Percentiles rank a stretch among this genome's conserved stretches.
Evolutionary conservation across 2,888 invertebrate genomes (phyloP).

Genomic region (Seira musarum): DNA sequence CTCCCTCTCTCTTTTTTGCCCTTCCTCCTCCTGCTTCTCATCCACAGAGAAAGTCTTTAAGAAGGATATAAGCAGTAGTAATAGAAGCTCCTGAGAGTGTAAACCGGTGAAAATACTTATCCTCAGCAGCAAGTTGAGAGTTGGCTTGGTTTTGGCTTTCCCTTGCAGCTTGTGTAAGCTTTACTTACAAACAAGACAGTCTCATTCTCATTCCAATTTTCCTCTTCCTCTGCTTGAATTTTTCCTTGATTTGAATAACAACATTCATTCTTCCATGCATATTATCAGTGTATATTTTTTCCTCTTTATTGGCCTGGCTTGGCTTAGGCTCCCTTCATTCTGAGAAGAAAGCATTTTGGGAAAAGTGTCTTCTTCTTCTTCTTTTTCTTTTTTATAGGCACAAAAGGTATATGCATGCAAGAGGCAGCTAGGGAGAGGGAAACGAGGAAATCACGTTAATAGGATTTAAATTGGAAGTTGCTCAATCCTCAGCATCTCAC

Average conservation of each 20-base stretch:
- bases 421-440: neutral
- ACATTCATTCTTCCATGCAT: neutral
- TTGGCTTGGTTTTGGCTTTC: too few relatives aligned
- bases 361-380: conserved; percentile 16
- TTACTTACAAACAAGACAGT: conserved; percentile 25
- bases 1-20: conserved; percentile 15
- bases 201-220: conserved; percentile 29
- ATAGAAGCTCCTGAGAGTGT: too few relatives aligned
- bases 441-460: conserved; percentile 54
- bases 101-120: too few relatives aligned
- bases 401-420: conserved; percentile 35
- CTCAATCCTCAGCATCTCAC: conserved; percentile 30
- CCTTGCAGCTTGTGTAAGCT: conserved; percentile 11
- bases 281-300: neutral
- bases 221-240: neutral
- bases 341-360: neutral
- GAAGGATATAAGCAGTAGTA: too few relatives aligned
- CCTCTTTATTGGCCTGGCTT: too few relatives aligned
- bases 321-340: neutral
- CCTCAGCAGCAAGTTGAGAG: too few relatives aligned
- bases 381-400: conserved; percentile 6
- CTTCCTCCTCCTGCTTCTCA: conserved; percentile 1
- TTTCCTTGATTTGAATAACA: neutral
- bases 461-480: conserved; percentile 58
- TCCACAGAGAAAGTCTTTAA: neutral